A percentile compares a stretch with the other conserved stretches of the same genome.
These are phyloP conservation scores for Coelinius sp. DNA, from an alignment of 2,888 invertebrate genomes.

Conservation along the genomic window DNA sequence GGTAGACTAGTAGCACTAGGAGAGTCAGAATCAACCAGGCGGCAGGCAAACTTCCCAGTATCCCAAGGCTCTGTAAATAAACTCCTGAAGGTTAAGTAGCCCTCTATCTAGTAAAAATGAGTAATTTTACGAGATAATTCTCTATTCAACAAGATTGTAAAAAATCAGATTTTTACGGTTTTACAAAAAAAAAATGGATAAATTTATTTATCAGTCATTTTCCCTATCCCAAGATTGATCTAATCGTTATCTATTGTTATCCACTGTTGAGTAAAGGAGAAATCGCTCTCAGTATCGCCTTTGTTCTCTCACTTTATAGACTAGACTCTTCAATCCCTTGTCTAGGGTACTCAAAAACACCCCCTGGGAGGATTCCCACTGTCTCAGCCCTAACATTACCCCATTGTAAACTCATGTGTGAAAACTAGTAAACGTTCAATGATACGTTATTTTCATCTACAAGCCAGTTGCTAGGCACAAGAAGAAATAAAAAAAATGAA, in stretches of 20 bases:
- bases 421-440: neutral
- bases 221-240: neutral
- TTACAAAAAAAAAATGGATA: too few species aligned
- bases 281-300: neutral
- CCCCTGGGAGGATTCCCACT: neutral
- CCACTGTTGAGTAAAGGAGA: neutral
- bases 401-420: neutral
- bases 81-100: neutral
- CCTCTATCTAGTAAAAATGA: too few species aligned
- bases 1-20: slow-evolving; percentile 89
- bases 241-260: neutral
- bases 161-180: too few species aligned
- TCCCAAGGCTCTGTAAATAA: slow-evolving; percentile 87
- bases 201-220: neutral
- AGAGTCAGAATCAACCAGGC: slow-evolving; percentile 93
- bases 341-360: neutral
- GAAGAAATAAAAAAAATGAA: slow-evolving; percentile 21
- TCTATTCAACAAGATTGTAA: too few species aligned
- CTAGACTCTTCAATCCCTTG: neutral
- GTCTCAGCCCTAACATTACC: neutral
- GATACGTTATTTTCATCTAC: neutral
- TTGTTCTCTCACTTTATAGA: neutral
- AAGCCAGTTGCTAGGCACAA: slow-evolving; percentile 2
- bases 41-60: slow-evolving; percentile 94
- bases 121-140: too few species aligned